Evolutionary conservation across 2,888 invertebrate species (phyloP).

Genomic region (Ptilodon capucinus): DNA sequence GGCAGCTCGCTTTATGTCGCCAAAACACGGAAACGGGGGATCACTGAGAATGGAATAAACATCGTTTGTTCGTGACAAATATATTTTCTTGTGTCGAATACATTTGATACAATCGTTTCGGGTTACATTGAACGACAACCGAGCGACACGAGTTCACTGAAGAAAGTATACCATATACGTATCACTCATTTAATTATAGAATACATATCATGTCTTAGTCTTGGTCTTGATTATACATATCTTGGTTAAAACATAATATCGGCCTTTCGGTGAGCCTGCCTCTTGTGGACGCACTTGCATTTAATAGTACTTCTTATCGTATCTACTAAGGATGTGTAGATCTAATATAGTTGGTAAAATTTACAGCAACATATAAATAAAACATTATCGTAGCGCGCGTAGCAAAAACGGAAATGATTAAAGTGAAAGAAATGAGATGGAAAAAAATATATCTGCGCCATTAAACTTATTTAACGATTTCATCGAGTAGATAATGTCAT

Average conservation of each 20-base stretch:
- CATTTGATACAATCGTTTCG: too few relatives aligned
- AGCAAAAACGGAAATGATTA: constrained; percentile 17
- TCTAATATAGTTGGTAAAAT: too few relatives aligned
- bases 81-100: not conserved
- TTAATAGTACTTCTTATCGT: too few relatives aligned
- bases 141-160: not conserved
- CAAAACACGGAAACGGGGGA: constrained; percentile 18
- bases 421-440: constrained; percentile 25
- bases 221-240: too few relatives aligned
- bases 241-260: too few relatives aligned
- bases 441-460: constrained; percentile 40
- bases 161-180: too few relatives aligned
- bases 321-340: too few relatives aligned
- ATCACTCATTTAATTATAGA: too few relatives aligned
- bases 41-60: constrained; percentile 19
- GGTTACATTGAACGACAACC: not conserved
- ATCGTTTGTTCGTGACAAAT: constrained; percentile 19
- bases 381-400: not conserved
- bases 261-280: too few relatives aligned
- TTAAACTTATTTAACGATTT: constrained; percentile 44
- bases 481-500: constrained; percentile 48
- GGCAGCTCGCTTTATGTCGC: constrained; percentile 30
- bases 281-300: too few relatives aligned
- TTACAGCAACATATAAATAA: too few relatives aligned
- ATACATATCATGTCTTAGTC: too few relatives aligned